These are phyloP conservation scores for Galagoides demidoff DNA, from an alignment of 2,797 vertebrate genomes.

Conservation along the genomic window DNA sequence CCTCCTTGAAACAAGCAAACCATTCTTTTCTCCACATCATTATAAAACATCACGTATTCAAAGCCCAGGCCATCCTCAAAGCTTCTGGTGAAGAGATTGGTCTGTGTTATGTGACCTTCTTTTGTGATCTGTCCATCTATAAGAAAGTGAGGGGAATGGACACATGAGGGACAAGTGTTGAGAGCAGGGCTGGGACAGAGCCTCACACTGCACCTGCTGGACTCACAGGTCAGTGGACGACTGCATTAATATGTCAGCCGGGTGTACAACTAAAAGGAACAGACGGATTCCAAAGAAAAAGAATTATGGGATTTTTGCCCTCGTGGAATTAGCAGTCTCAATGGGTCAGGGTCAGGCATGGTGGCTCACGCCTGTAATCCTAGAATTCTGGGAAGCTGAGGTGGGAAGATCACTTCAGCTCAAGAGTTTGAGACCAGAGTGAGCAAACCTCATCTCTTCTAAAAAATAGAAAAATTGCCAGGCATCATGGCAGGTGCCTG, in stretches of 20 bases:
- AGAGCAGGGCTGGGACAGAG: neutral
- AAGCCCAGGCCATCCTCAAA: constrained; percentile 88
- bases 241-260: neutral
- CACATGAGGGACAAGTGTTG: neutral
- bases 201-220: neutral
- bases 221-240: neutral
- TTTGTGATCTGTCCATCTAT: neutral
- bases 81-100: constrained; percentile 89
- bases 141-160: neutral
- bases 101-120: neutral
- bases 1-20: constrained; percentile 91
- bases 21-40: constrained; percentile 85
- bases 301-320: neutral
- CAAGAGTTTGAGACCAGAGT: too few relatives aligned
- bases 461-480: too few relatives aligned
- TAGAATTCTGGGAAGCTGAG: too few relatives aligned
- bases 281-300: neutral
- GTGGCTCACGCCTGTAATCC: too few relatives aligned
- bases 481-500: too few relatives aligned
- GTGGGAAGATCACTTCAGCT: too few relatives aligned
- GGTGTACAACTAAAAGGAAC: neutral
- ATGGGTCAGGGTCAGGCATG: neutral
- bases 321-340: neutral
- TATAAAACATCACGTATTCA: constrained; percentile 91
- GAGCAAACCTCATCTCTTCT: too few relatives aligned